Base-by-base conservation (phyloP, 2,888 invertebrate species). In the Heliconius aoede region DNA sequence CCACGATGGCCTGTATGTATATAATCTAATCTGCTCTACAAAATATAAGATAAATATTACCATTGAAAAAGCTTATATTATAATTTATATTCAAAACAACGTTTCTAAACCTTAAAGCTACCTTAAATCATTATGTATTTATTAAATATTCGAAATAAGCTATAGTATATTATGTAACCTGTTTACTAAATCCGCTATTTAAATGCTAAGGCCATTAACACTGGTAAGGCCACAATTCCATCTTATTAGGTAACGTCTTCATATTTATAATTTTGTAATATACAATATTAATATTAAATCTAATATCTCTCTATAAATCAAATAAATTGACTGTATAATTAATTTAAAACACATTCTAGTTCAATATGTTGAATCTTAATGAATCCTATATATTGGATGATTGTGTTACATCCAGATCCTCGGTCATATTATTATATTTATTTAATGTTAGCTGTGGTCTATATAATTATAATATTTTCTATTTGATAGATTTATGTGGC, bases 161-260 rank as follows among this genome's bases (percentile, higher is more conserved):
- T 13, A 36, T 60, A n/a, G 13, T 26, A 36, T 72, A 68, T 67
- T 55, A 75, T 71, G 21, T 36, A 84, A 82, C 78, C 79, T 80
- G 83, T 80, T 82, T 80, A 82, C 84, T 84, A 83, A 80, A 79
- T 78, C 74, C 81, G 81, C 78, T 83, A 84, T 84, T 83, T 81
- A 82, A 80, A 79, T 68, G 77, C 78, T 82, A 81, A 81, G 84
- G 84, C 85, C 85, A 84, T 85, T 86, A 84, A 83, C 84, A 83
- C 72, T 79, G 80, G 74, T 82, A 84, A 85, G 84, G 84, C 73
- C 74, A 75, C 73, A 30, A 67, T 76, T 46, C 36, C 64, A 69
- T 65, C 72, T 60, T 65, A 72, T 76, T 72, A 79, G 40, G 46
- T 73, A 72, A 76, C 71, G 62, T 78, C 78, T 72, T 77, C 76